These are phyloP conservation scores for Calidris pugnax DNA, from an alignment of 2,113 vertebrate genomes.

Conservation along the genomic window DNA sequence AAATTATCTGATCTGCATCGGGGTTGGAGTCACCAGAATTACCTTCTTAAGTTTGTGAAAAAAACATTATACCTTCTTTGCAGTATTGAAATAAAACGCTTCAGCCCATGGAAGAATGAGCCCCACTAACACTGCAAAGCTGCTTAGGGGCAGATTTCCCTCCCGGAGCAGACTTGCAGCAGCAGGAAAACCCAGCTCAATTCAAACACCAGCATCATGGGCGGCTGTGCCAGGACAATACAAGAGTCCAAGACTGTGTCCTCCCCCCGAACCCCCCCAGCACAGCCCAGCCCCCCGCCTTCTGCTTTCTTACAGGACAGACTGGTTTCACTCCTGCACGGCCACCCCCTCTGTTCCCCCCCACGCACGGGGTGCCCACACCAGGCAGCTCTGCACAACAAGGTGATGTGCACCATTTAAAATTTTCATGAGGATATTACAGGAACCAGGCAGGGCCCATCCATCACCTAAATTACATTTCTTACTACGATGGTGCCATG, in stretches of 20 bases:
- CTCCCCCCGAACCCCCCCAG: background rate
- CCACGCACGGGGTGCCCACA: background rate
- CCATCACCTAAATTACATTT: background rate
- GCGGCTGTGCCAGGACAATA: background rate
- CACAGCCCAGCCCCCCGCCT: background rate
- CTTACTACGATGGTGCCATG: accelerated
- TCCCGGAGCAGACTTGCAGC: background rate
- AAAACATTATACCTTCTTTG: background rate
- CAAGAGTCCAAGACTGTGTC: accelerated
- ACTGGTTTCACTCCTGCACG: background rate
- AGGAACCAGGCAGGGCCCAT: background rate
- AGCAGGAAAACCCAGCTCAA: background rate
- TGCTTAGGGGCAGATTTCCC: background rate
- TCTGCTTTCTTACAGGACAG: background rate
- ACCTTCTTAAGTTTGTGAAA: background rate
- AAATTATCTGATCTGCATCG: background rate
- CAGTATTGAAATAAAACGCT: background rate
- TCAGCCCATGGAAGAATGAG: background rate
- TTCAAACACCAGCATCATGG: accelerated
- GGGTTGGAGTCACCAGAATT: background rate
- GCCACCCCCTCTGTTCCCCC: background rate
- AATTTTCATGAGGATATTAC: background rate
- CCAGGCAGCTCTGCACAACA: background rate
- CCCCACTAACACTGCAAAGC: background rate
- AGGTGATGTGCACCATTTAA: background rate